Evolutionary conservation across 2,888 invertebrate genomes (phyloP), one percentile per base, ranked within the genome.

Genomic region (Suillia variegata): DNA sequence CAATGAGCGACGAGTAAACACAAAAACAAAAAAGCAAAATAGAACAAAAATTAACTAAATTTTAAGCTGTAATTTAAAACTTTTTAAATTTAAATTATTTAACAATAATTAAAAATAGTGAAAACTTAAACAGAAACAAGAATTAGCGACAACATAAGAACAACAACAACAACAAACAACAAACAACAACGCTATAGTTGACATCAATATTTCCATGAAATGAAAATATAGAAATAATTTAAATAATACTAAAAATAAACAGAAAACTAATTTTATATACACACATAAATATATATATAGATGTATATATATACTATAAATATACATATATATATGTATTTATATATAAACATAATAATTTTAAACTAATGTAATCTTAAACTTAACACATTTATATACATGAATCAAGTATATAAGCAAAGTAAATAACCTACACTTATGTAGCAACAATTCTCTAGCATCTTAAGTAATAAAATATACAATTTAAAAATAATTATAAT

Each of bases 1-100:
- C 72, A 72, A 76, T 76, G 76, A 76, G 76, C 67, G 76, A 76
- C 71, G 69, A 51, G 26, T 34, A 24, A 66, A 64, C n/a, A n/a
- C n/a, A n/a, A n/a, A n/a, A n/a, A n/a, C n/a, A n/a, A n/a, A n/a
- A n/a, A n/a, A n/a, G n/a, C n/a, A n/a, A n/a, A n/a, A n/a, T n/a
- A n/a, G n/a, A n/a, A n/a, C n/a, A n/a, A n/a, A n/a, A n/a, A n/a
- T n/a, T n/a, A n/a, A 8, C 17, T 52, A 13, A 52, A 52, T 6
- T 34, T 20, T 52, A 17, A 52, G 52, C 15, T 18, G 18, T 52
- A 52, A 4, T 52, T 33, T 33, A 52, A 52, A n/a, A n/a, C n/a
- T n/a, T n/a, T n/a, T n/a, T 53, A 58, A 22, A 59, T 31, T 57
- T 49, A 55, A 49, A 55, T 31, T 48, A 55, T 53, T 34, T 17